phyloP scores from a whole-genome alignment of 1,140 invertebrate genomes.

The Gonioctena quinquepunctata region DNA sequence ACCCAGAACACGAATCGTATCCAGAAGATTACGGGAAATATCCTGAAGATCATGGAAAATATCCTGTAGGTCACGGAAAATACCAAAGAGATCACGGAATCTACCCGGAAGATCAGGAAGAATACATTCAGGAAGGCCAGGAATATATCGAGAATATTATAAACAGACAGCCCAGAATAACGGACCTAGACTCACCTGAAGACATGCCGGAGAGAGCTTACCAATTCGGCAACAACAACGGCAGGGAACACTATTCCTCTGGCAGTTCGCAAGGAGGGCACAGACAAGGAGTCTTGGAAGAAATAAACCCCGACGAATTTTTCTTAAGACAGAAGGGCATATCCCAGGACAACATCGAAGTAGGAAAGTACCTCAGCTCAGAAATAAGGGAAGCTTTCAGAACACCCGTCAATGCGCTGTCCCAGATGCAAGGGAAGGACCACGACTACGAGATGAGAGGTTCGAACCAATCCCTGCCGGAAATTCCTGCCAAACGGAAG shows the following conservation, averaged over 20 bases:
- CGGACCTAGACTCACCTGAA: conserved; percentile 16
- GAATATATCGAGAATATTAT: neutral
- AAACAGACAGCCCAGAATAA: neutral
- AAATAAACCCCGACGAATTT: conserved; percentile 85
- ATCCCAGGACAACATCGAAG: conserved; percentile 78
- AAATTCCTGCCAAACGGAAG: conserved; percentile 36
- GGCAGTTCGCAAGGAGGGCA: conserved; percentile 37
- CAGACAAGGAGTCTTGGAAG: conserved; percentile 70
- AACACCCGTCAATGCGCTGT: conserved; percentile 65
- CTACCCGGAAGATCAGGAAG: conserved; percentile 47
- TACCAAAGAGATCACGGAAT: conserved; percentile 30
- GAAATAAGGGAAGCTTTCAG: conserved; percentile 80
- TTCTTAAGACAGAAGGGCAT: conserved; percentile 78
- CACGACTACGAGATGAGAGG: conserved; percentile 38
- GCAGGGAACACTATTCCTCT: conserved; percentile 32
- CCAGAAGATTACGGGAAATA: no score
- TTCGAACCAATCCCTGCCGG: conserved; percentile 45
- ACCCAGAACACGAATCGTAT: no score
- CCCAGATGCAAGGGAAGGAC: conserved; percentile 61
- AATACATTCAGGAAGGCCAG: conserved; percentile 53
- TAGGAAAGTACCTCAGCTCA: conserved; percentile 73
- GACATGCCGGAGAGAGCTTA: conserved; percentile 10
- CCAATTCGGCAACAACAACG: conserved; percentile 25
- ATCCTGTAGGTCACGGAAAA: conserved; percentile 25
- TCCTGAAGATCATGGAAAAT: no score